Percentiles rank a stretch among this genome's conserved stretches.
phyloP scores from a whole-genome alignment of 2,888 invertebrate genomes.

The Arenicola marina region DNA sequence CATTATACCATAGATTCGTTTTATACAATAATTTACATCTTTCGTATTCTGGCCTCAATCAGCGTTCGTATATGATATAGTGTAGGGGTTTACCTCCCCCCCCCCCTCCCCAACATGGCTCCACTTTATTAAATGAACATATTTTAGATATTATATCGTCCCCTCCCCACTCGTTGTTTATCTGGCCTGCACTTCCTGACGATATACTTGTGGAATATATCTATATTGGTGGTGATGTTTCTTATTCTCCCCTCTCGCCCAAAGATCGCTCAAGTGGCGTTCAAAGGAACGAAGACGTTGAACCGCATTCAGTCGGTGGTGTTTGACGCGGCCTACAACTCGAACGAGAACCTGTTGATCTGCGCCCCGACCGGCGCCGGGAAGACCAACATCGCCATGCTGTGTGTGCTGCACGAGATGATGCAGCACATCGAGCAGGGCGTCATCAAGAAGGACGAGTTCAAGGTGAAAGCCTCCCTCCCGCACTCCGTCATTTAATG shows the following conservation, averaged over 20 bases:
- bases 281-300: slow-evolving; percentile 81
- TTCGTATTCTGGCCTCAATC: too few species aligned
- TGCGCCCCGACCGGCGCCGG: slow-evolving; percentile 94
- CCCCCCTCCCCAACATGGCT: too few species aligned
- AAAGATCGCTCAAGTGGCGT: slow-evolving; percentile 84
- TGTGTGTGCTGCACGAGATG: slow-evolving; percentile 88
- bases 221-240: not conserved
- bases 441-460: slow-evolving; percentile 84
- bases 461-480: slow-evolving; percentile 83
- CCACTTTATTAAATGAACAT: too few species aligned
- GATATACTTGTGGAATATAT: too few species aligned
- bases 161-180: not conserved
- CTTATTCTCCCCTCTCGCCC: slow-evolving; percentile 3
- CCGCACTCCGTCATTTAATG: too few species aligned
- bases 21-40: too few species aligned
- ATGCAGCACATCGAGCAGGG: slow-evolving; percentile 76
- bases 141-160: too few species aligned
- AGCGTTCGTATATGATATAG: too few species aligned
- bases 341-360: slow-evolving; percentile 94
- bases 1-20: too few species aligned
- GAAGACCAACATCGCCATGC: slow-evolving; percentile 96
- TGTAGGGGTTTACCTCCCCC: too few species aligned
- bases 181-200: not conserved
- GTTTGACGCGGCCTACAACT: slow-evolving; percentile 91
- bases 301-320: slow-evolving; percentile 97